Evolutionary conservation across 2,888 invertebrate species (phyloP), one percentile per base, ranked within the genome.

Genomic region (Caenorhabditis sp.): DNA sequence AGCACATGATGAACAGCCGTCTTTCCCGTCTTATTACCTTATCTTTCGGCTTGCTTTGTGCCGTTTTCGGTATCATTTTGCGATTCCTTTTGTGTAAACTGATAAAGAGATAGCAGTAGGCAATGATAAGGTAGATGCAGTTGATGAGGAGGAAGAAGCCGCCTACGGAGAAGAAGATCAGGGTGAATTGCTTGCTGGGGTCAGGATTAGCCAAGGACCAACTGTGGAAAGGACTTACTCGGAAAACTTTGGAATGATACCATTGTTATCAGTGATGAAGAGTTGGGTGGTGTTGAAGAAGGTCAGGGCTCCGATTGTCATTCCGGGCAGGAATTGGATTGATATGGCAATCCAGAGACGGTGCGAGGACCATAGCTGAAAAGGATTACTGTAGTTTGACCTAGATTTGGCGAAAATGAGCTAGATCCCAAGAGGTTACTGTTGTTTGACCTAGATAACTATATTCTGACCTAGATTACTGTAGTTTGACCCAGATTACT

Each of bases 241-340:
- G 8, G 26, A 0, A 64, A 80, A 74, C 35, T 64, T 62, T 0
- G 80, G 80, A n/a, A 80, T 64, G 9, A 80, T 20, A 0, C 64
- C 69, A 51, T 74, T 56, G 0, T 64, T 40, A n/a, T 61, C 50
- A 22, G 64, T 80, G 6, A 26, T 8, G 11, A 51, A 50, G 8
- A 80, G 11, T 58, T 69, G 26, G 1, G 80, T 65, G 9, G 22
- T 18, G 32, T 74, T 80, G 64, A 80, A 64, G 53, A 74, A 69
- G 9, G 80, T 80, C 1, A 64, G 20, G 11, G 56, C 13, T 4
- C 80, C 69, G 2, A 74, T 40, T 0, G 44, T 1, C 74, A 62
- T 74, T 44, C 80, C 80, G 4, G 80, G 80, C 1, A 80, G 3
- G 15, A 58, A 74, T 60, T 80, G 80, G 8, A 80, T 40, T 0